Conservation (phyloP, 2,113 vertebrate species). For the Zootoca vivipara region DNA sequence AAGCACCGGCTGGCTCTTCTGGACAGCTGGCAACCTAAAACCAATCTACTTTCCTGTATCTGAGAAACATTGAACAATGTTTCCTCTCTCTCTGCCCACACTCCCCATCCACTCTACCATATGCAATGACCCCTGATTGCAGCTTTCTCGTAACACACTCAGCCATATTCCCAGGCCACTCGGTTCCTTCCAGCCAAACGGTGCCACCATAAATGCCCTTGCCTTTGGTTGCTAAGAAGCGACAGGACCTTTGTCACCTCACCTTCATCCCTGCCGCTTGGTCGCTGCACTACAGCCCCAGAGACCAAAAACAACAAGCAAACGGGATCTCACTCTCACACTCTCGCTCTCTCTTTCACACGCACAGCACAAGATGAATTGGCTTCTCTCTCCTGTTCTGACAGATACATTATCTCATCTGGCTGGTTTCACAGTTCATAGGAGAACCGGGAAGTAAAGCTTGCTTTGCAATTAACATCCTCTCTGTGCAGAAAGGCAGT, state of each 20-base stretch:
- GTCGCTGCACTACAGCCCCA: too few relatives aligned
- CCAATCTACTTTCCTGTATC: neutral
- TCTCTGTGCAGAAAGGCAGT: neutral
- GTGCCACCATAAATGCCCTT: neutral
- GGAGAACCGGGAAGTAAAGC: neutral
- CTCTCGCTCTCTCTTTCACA: neutral
- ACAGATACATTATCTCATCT: conserved; percentile 7
- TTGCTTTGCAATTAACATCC: conserved; percentile 1
- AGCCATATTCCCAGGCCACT: neutral
- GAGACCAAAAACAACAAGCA: neutral
- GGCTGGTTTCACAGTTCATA: neutral
- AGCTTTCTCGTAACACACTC: neutral
- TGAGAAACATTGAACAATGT: neutral
- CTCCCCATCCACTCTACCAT: neutral
- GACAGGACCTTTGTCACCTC: neutral
- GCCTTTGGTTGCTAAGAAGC: neutral
- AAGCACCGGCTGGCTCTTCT: neutral
- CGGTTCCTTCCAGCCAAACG: neutral
- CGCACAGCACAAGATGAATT: neutral
- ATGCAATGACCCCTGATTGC: too few relatives aligned
- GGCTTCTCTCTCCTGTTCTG: neutral
- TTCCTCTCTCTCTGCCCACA: neutral
- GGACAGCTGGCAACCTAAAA: neutral
- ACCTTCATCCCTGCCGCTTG: neutral
- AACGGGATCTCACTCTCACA: neutral